phyloP scores from a whole-genome alignment of 2,113 vertebrate species.

The Dipodomys spectabilis region DNA sequence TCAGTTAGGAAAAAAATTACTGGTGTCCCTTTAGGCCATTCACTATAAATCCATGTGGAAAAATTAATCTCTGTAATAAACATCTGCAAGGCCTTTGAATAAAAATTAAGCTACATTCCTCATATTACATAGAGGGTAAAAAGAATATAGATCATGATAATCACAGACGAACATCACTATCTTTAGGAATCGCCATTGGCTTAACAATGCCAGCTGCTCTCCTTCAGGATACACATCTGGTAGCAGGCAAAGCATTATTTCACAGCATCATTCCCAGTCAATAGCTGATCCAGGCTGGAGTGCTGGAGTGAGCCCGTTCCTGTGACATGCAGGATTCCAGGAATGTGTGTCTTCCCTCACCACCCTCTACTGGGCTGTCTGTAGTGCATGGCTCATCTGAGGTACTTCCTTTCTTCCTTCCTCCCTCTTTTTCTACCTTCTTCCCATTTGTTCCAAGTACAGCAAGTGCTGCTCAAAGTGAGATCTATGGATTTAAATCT shows the following conservation, averaged over 20 bases:
- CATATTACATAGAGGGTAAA: not conserved
- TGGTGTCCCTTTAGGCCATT: not conserved
- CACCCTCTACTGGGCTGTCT: not conserved
- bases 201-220: not conserved
- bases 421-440: not conserved
- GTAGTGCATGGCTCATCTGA: not conserved
- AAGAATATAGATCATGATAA: not conserved
- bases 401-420: rapidly evolving
- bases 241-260: not conserved
- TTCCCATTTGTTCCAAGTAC: no score
- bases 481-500: not conserved
- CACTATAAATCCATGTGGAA: not conserved
- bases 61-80: constrained; percentile 3
- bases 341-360: not conserved
- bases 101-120: not conserved
- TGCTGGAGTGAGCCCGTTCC: not conserved
- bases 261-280: not conserved
- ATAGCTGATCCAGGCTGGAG: no score
- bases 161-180: not conserved
- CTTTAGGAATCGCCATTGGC: not conserved
- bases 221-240: not conserved
- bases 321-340: not conserved
- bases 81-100: not conserved
- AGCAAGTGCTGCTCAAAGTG: not conserved
- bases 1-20: not conserved